phyloP scores from a whole-genome alignment of 2,888 invertebrate species.

The Stenurella melanura region DNA sequence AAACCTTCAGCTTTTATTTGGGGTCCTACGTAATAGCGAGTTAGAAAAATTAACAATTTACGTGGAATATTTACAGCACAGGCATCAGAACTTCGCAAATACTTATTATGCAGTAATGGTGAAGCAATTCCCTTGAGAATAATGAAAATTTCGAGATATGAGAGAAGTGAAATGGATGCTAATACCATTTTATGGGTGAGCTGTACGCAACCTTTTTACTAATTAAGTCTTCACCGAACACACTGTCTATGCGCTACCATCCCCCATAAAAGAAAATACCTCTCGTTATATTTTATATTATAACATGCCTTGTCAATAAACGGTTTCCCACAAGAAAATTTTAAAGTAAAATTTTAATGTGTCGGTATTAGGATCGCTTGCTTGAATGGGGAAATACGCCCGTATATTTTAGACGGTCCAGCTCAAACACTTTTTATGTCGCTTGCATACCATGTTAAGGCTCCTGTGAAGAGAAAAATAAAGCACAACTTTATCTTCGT shows the following conservation, averaged over 20 bases:
- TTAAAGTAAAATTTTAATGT: slow-evolving; percentile 7
- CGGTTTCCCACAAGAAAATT: slow-evolving; percentile 4
- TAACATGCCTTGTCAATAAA: slow-evolving; percentile 2
- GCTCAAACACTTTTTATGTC: slow-evolving; percentile 2
- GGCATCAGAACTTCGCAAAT: neutral
- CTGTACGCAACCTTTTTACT: neutral
- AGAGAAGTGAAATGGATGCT: neutral
- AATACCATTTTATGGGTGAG: slow-evolving; percentile 1
- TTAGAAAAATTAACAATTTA: neutral
- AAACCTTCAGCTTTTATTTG: too few species aligned
- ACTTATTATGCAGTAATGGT: neutral
- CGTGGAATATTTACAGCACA: neutral
- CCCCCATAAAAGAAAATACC: neutral
- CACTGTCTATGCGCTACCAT: neutral
- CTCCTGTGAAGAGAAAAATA: neutral
- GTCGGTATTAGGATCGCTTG: neutral
- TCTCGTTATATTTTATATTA: slow-evolving; percentile 6
- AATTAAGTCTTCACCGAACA: neutral
- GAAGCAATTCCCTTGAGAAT: neutral
- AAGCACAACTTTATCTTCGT: neutral
- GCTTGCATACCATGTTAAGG: neutral
- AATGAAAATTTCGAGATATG: neutral
- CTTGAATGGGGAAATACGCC: slow-evolving; percentile 1
- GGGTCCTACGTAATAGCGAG: too few species aligned
- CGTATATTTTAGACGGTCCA: neutral